These are phyloP conservation scores for Pseudanteris insignis DNA, from an alignment of 2,888 invertebrate species.

Conservation along the genomic window DNA sequence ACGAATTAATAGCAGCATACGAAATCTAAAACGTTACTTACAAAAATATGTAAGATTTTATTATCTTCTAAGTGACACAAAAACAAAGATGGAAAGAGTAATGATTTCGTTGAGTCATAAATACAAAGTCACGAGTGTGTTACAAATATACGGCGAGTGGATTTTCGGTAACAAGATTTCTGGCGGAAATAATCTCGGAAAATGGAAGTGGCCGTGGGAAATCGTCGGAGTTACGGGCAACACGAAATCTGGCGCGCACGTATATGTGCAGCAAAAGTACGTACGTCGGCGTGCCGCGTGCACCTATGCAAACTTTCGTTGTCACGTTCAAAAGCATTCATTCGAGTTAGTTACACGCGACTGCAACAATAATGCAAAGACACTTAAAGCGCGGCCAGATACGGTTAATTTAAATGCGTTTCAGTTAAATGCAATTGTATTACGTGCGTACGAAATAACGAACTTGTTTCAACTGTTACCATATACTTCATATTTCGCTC, in stretches of 20 bases:
- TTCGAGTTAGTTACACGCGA: slow-evolving; percentile 39
- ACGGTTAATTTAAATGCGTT: slow-evolving; percentile 43
- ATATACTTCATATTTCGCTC: slow-evolving; percentile 39
- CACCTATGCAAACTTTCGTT: slow-evolving; percentile 40
- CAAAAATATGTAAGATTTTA: too few species aligned
- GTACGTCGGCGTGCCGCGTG: slow-evolving; percentile 8
- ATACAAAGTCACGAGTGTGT: slow-evolving; percentile 8
- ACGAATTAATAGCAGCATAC: too few species aligned
- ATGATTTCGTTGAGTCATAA: slow-evolving; percentile 12
- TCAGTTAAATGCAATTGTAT: slow-evolving; percentile 41
- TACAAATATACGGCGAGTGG: slow-evolving; percentile 28
- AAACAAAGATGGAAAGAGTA: too few species aligned
- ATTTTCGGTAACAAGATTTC: slow-evolving; percentile 34
- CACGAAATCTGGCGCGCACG: slow-evolving; percentile 25
- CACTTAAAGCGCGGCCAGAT: slow-evolving; percentile 36
- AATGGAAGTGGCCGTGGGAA: slow-evolving; percentile 22
- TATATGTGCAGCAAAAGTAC: slow-evolving; percentile 24
- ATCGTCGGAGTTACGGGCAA: slow-evolving; percentile 19
- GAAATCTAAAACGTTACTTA: too few species aligned
- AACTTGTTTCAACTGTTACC: slow-evolving; percentile 34
- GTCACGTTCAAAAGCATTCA: slow-evolving; percentile 41
- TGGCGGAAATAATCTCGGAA: slow-evolving; percentile 29
- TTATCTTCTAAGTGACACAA: too few species aligned
- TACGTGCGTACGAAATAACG: slow-evolving; percentile 40
- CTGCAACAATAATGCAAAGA: slow-evolving; percentile 40